These are phyloP conservation scores for Brevipalpus yothersi DNA, from an alignment of 1,140 invertebrate genomes.

Conservation along the genomic window DNA sequence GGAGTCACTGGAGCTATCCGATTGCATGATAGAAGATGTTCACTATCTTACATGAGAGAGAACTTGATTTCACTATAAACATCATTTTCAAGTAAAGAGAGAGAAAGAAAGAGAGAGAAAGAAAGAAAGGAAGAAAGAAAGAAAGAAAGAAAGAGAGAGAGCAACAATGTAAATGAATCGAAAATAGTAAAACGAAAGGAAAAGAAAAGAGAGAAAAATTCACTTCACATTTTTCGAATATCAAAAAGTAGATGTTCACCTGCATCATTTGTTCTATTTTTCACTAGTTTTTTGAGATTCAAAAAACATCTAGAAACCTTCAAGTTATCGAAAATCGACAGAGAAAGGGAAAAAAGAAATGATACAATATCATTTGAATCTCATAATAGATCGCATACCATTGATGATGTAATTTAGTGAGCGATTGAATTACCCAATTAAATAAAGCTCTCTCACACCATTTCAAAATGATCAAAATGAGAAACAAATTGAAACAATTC, in stretches of 20 bases:
- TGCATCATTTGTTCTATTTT: neutral
- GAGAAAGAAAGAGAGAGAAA: neutral
- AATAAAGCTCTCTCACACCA: too few species aligned
- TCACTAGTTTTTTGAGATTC: neutral
- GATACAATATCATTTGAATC: too few species aligned
- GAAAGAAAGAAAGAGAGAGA: neutral
- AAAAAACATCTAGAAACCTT: neutral
- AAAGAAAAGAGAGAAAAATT: neutral
- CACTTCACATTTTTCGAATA: neutral
- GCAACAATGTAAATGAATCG: neutral
- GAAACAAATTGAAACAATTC: too few species aligned
- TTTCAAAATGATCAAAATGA: too few species aligned
- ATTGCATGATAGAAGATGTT: too few species aligned
- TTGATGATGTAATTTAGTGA: too few species aligned
- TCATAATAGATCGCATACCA: too few species aligned
- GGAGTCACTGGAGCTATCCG: too few species aligned
- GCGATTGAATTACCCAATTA: too few species aligned
- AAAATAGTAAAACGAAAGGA: too few species aligned
- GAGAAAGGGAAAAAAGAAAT: neutral
- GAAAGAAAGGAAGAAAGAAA: neutral
- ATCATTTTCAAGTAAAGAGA: neutral
- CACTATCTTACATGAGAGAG: too few species aligned
- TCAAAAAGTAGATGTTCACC: neutral
- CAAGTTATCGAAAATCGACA: neutral
- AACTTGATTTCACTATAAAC: neutral